Evolutionary conservation across 2,113 vertebrate species (phyloP).

Genomic region (Phoenicopterus ruber): DNA sequence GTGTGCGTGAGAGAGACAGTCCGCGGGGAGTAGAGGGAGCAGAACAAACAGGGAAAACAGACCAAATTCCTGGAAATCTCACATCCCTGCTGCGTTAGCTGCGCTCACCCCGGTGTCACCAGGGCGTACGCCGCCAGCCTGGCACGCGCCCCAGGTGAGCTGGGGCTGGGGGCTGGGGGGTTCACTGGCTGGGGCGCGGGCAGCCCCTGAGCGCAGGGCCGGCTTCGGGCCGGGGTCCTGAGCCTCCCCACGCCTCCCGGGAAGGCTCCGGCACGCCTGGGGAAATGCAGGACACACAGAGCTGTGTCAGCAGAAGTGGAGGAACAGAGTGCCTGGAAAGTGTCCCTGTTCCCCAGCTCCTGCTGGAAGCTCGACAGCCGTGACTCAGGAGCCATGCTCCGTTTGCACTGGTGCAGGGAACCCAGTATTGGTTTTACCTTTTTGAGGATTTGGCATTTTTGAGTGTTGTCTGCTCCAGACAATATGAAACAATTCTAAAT

Average conservation of each 20-base stretch:
- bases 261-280: neutral
- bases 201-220: rapidly evolving
- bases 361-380: neutral
- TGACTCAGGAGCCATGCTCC: neutral
- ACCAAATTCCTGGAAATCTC: neutral
- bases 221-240: neutral
- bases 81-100: neutral
- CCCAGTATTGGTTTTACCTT: neutral
- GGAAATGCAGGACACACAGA: neutral
- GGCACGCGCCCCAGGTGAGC: neutral
- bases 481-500: neutral
- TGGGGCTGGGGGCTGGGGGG: neutral
- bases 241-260: neutral
- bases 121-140: rapidly evolving
- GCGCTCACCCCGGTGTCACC: neutral
- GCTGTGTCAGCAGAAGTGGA: neutral
- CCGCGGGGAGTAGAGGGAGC: neutral
- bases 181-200: rapidly evolving
- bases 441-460: neutral
- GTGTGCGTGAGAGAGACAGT: neutral
- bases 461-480: neutral
- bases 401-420: neutral
- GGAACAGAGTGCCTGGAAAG: neutral
- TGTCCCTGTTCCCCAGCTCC: neutral
- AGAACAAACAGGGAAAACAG: neutral